Evolutionary conservation across 1,140 invertebrate species (phyloP), one percentile per base, ranked within the genome.

Genomic region (Phenacoccus solenopsis): DNA sequence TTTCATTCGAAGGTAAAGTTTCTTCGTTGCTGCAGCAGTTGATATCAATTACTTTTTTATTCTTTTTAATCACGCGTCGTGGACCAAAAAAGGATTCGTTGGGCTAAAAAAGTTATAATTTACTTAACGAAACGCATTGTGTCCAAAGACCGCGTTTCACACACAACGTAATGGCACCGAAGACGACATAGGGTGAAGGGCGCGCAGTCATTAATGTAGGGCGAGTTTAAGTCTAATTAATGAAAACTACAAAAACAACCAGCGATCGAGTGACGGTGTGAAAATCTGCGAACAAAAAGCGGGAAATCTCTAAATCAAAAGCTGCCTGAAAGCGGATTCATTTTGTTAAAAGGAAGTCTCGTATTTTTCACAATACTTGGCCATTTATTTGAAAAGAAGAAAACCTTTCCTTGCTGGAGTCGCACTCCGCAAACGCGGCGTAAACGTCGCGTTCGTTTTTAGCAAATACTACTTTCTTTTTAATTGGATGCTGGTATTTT

Each of bases 241-340:
- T 49, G 38, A 49, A 49, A 49, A 49, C 38, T 49, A n/a, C n/a
- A 49, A 49, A 49, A 49, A 49, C 38, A 49, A 49, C 38, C 38
- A 49, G 20, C 38, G 20, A 49, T 49, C 38, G 38, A 49, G 38
- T 49, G 38, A 49, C 38, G 38, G 38, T 49, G 38, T 49, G 38
- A 49, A 49, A 49, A 49, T 49, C 13, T 49, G 13, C 38, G 12
- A 49, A 49, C 38, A 49, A 49, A 49, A 49, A 49, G 38, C 38
- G 38, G 16, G 38, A 49, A 49, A 49, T 49, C 38, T 49, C 38
- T 49, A 49, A 49, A 49, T 49, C 38, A 49, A 49, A 49, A 49
- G 38, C 38, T 49, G 38, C 38, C 38, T 49, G 38, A 49, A 49
- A 49, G 38, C 38, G 38, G 38, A 49, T 49, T 49, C 38, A 49